Percentiles rank a stretch among this genome's conserved stretches.
Conservation (phyloP, 2,797 vertebrate species). For the Mormyrops boulengeri region DNA sequence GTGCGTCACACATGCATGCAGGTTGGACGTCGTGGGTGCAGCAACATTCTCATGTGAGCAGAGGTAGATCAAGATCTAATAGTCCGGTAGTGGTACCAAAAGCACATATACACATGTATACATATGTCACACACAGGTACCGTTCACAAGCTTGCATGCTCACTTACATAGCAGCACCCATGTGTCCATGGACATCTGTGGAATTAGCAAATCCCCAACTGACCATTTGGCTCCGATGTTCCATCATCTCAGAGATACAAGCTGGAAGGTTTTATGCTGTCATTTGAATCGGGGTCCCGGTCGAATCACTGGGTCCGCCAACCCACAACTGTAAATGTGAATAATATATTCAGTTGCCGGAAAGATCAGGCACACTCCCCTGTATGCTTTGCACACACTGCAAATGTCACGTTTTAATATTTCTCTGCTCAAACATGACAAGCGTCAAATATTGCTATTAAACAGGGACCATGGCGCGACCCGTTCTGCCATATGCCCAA, state of each 20-base stretch:
- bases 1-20: background rate
- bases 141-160: background rate
- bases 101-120: background rate
- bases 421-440: background rate
- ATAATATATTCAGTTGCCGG: background rate
- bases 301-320: background rate
- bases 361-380: background rate
- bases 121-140: background rate
- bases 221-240: background rate
- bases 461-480: background rate
- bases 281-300: background rate
- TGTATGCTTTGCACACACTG: background rate
- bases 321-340: background rate
- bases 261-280: background rate
- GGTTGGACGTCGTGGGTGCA: background rate
- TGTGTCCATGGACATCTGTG: background rate
- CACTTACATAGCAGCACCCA: background rate
- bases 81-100: background rate
- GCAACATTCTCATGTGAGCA: background rate
- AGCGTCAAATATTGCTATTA: conserved; percentile 5
- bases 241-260: background rate
- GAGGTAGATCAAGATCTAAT: background rate
- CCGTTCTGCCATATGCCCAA: background rate
- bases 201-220: background rate
- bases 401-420: background rate